Conservation (phyloP, 2,113 vertebrate species). For the Oophaga pumilio region DNA sequence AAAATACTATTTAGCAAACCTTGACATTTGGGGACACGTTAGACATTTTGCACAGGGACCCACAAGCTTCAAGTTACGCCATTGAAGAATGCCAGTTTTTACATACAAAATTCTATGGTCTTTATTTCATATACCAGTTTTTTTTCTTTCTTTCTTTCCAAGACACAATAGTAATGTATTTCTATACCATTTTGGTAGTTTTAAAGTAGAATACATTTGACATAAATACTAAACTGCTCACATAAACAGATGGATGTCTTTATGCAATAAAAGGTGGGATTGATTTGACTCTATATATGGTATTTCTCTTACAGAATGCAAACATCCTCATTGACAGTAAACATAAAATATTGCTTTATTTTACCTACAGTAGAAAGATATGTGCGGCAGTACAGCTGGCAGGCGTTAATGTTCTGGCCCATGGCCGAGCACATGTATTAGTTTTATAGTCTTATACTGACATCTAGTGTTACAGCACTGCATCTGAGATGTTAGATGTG, state of each 20-base stretch:
- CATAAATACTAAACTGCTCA: too few species aligned
- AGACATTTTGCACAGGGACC: too few species aligned
- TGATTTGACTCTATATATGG: background rate
- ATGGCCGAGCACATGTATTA: background rate
- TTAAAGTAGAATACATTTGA: background rate
- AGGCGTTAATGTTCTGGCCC: background rate
- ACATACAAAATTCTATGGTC: too few species aligned
- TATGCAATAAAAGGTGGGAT: background rate
- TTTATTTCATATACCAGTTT: background rate
- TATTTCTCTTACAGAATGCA: background rate
- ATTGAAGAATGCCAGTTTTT: too few species aligned
- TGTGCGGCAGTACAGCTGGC: background rate
- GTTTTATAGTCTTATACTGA: background rate
- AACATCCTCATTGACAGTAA: background rate
- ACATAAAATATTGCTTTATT: conserved; percentile 10
- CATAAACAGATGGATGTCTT: background rate
- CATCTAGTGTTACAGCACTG: conserved; percentile 6
- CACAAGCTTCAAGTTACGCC: too few species aligned
- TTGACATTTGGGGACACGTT: too few species aligned
- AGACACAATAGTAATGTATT: background rate
- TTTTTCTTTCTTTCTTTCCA: background rate
- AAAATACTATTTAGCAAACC: too few species aligned
- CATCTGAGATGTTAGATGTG: background rate
- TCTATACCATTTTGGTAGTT: background rate
- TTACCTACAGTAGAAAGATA: background rate